Conservation (phyloP, 2,888 invertebrate species). For the Lasioglossum figueresi region DNA sequence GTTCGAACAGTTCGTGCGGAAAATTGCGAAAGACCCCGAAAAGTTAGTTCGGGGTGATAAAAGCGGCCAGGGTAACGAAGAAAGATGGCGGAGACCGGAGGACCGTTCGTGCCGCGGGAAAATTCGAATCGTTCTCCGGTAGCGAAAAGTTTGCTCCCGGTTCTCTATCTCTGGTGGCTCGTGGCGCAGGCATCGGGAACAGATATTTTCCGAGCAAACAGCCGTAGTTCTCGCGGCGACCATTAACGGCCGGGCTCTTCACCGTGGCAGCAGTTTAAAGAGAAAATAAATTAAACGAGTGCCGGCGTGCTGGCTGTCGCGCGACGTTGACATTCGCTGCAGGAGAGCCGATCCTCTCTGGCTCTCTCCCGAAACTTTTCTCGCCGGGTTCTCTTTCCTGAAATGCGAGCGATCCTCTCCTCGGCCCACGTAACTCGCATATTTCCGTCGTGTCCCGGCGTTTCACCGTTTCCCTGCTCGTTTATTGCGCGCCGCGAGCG, state of each 20-base stretch:
- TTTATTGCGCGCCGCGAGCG: slow-evolving; percentile 28
- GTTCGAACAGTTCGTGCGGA: background rate
- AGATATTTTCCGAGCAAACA: slow-evolving; percentile 67
- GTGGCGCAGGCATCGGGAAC: slow-evolving; percentile 15
- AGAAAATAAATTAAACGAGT: slow-evolving; percentile 60
- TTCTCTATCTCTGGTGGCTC: background rate
- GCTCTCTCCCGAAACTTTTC: slow-evolving; percentile 5
- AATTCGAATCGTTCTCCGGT: background rate
- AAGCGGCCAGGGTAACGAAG: background rate
- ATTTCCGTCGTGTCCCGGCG: slow-evolving; percentile 21
- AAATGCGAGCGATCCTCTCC: slow-evolving; percentile 19
- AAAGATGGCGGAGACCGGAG: background rate
- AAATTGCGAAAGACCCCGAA: background rate
- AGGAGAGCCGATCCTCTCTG: background rate
- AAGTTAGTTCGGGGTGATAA: background rate
- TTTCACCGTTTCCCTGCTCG: slow-evolving; percentile 12
- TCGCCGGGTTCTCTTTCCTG: background rate
- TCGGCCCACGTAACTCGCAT: slow-evolving; percentile 21
- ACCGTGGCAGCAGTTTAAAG: slow-evolving; percentile 28
- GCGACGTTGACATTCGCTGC: background rate
- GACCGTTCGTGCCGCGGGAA: slow-evolving; percentile 25
- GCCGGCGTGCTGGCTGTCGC: background rate
- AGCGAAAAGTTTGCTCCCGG: background rate
- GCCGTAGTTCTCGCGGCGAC: slow-evolving; percentile 32
- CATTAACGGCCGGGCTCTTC: slow-evolving; percentile 24